Base-by-base conservation (phyloP, 2,113 vertebrate genomes). In the Neodontobutis hainanensis region DNA sequence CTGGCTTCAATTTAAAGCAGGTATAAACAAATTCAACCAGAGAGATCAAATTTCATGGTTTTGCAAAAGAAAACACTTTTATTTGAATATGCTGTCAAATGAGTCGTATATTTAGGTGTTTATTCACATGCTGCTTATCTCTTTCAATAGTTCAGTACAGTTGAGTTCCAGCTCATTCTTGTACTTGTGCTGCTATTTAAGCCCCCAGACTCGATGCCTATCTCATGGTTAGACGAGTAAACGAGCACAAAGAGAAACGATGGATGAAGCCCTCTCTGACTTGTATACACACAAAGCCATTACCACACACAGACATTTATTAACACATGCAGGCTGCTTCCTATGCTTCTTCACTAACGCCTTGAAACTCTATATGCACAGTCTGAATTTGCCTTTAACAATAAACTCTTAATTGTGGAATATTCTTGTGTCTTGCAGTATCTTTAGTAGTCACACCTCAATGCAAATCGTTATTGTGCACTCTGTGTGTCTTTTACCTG, bases 401-500 rank as follows among this genome's bases (percentile, higher is more conserved):
- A 85, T 88, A 88, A 90, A 90, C 16, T 81, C 70, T 69, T 77
- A 36, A 45, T 74, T 79, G 78, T 86, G 69, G 27, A 62, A 68
- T n/a, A 11, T 7, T 8, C 36, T n/a, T 35, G 32, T 36, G 11
- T 55, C 34, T 36, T 1, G 34, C 36, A 7, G 11, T 35, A 1
- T n/a, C 36, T 55, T 55, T 11, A 6, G 44, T 11, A 14, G 2
- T 46, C 49, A 61, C 53, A 65, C 42, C 64, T 10, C 3, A 58
- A 52, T 42, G 63, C 19, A 44, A 11, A 46, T 8, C 46, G 58
- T 51, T 53, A 15, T 51, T 49, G 32, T 7, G 48, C 45, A 42
- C 48, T 67, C 11, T 1, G 61, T 3, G 34, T 5, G 35, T 14
- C 0, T 65, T 94, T 95, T 94, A 99, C 97, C 97, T 98, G 96